Evolutionary conservation across 30 jellyfish, hydroid and myxozoan species (phyloP), one percentile per base, ranked within the genome.

Genomic region (Pelagia noctiluca): DNA sequence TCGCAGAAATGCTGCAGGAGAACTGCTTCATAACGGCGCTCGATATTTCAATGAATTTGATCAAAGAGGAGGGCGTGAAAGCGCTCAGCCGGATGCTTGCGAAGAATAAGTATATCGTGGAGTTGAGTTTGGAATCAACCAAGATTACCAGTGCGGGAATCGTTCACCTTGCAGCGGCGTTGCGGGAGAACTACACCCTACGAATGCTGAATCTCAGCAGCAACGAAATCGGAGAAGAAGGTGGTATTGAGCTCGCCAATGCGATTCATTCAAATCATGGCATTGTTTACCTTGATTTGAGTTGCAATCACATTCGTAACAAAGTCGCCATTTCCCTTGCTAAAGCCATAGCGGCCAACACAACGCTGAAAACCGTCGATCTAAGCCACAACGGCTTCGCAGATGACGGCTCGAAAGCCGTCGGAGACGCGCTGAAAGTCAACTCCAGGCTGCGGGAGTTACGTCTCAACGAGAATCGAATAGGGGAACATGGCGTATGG

Each of bases 381-480:
- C 19, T 86, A 50, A 52, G 81, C 72, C 42, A 38, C 54, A 86
- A 86, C 75, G 96, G 96, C 0, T 53, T 76, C 36, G 85, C 89
- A 19, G 96, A 86, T 52, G 32, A 8, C 49, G 96, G 96, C 67
- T 67, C 90, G 60, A 77, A 52, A 25, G 86, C 88, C 1, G 26
- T 86, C 53, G 90, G 96, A n/a, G 57, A 75, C 10, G 86, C 89
- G 63, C 52, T 86, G 28, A 32, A 2, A 35, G 73, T 50, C 25
- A 86, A 86, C 82, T 8, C 36, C 1, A 35, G 82, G 24, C 57
- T 86, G 61, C 85, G 86, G 19, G 96, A 75, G 29, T 1, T 86
- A 0, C 82, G 76, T 35, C 28, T 86, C 8, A 42, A 84, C 32
- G 67, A 68, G 76, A 86, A 86, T 50, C 85, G 90, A 47, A 86